phyloP scores from a whole-genome alignment of 2,797 vertebrate species.

The Sebastiscus albofasciatus region DNA sequence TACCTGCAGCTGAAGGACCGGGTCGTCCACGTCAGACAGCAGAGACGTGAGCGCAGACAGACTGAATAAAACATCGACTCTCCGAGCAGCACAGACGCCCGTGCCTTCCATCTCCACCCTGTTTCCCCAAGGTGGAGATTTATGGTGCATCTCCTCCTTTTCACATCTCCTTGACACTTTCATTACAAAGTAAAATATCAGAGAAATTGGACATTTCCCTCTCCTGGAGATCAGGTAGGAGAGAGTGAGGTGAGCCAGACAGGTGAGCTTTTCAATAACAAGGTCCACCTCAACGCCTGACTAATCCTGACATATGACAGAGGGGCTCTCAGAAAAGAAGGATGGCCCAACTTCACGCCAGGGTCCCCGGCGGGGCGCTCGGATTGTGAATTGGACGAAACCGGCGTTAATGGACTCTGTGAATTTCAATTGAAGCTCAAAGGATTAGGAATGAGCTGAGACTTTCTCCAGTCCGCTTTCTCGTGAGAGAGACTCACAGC shows the following conservation, averaged over 20 bases:
- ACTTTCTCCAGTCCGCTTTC: conserved; percentile 6
- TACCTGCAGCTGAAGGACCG: not conserved
- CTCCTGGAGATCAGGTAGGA: conserved; percentile 34
- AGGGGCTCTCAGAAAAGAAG: conserved; percentile 30
- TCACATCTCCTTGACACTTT: conserved; percentile 62
- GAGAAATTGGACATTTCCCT: conserved; percentile 60
- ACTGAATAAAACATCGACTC: not conserved
- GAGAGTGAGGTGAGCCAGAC: conserved; percentile 29
- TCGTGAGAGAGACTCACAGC: not conserved
- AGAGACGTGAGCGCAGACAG: not conserved
- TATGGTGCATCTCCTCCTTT: conserved; percentile 53
- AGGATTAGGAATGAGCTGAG: conserved; percentile 37
- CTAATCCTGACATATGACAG: conserved; percentile 63
- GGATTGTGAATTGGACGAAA: conserved; percentile 22
- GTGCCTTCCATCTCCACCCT: not conserved
- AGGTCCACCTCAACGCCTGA: conserved; percentile 43
- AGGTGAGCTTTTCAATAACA: conserved; percentile 60
- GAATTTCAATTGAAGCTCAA: conserved; percentile 59
- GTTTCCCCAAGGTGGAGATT: conserved; percentile 60
- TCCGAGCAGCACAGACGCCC: not conserved
- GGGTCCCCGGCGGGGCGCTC: not conserved
- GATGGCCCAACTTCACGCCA: conserved; percentile 4
- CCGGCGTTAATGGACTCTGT: conserved; percentile 33
- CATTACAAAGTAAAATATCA: conserved; percentile 80
- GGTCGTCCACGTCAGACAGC: no score